A percentile compares a stretch with the other conserved stretches of the same genome.
Conservation (phyloP, 2,888 invertebrate species). For the Acrobasis suavella region DNA sequence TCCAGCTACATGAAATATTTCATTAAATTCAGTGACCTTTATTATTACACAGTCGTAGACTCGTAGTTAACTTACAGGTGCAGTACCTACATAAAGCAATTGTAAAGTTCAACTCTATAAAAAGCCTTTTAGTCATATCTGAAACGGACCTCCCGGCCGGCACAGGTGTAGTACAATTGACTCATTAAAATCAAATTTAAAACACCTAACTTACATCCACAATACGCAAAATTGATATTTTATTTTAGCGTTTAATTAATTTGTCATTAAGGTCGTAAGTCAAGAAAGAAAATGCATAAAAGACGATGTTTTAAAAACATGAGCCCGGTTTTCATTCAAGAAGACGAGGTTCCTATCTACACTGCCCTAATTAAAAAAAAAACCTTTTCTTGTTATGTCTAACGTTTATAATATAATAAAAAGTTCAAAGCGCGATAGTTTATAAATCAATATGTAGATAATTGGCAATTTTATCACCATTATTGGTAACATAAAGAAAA, state of each 20-base stretch:
- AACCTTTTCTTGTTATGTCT: too few relatives aligned
- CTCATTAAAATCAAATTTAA: slow-evolving; percentile 21
- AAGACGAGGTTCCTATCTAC: too few relatives aligned
- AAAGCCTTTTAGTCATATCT: slow-evolving; percentile 10
- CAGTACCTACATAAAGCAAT: slow-evolving; percentile 16
- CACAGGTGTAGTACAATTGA: slow-evolving; percentile 31
- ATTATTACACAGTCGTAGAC: neutral
- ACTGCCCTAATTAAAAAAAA: too few relatives aligned
- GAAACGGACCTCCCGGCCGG: slow-evolving; percentile 29
- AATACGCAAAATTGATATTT: neutral
- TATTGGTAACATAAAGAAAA: too few relatives aligned
- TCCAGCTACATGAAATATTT: too few relatives aligned
- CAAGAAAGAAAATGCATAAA: neutral
- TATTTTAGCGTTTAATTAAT: slow-evolving; percentile 29
- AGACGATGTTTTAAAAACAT: too few relatives aligned
- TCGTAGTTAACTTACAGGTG: neutral
- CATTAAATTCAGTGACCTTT: too few relatives aligned
- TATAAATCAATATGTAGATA: too few relatives aligned
- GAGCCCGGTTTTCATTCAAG: too few relatives aligned
- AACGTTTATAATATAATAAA: too few relatives aligned
- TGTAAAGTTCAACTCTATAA: slow-evolving; percentile 17
- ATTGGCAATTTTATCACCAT: too few relatives aligned
- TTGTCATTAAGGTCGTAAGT: slow-evolving; percentile 25
- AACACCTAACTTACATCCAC: neutral
- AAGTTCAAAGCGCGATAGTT: too few relatives aligned